Percentiles rank a stretch among this genome's conserved stretches.
Evolutionary conservation across 2,888 invertebrate genomes (phyloP).

Genomic region (Yponomeuta evonymella): DNA sequence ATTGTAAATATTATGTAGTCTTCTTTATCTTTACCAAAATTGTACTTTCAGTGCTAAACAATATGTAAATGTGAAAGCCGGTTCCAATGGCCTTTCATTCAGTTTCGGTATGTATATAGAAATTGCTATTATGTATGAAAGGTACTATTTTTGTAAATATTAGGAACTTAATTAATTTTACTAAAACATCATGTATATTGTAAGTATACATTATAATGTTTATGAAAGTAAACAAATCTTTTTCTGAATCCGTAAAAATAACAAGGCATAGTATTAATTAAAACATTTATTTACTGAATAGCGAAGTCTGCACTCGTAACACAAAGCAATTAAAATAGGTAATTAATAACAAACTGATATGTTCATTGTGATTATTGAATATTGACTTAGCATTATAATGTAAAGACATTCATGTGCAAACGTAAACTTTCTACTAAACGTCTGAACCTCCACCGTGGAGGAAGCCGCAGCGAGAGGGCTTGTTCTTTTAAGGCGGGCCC

Average conservation of each 20-base stretch:
- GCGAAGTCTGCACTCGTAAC: constrained; percentile 62
- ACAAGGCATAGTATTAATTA: constrained; percentile 29
- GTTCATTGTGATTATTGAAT: constrained; percentile 60
- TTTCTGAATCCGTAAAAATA: neutral
- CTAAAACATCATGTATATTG: constrained; percentile 17
- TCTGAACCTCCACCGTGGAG: neutral
- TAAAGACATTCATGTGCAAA: constrained; percentile 45
- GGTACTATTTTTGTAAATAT: constrained; percentile 13
- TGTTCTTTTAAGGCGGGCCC: too few relatives aligned
- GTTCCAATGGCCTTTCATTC: constrained; percentile 1
- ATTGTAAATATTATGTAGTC: too few relatives aligned
- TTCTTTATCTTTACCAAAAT: too few relatives aligned
- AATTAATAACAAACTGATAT: constrained; percentile 66
- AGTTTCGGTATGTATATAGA: constrained; percentile 13
- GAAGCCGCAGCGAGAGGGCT: too few relatives aligned
- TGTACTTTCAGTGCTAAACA: neutral
- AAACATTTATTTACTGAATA: constrained; percentile 67
- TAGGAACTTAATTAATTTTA: constrained; percentile 5
- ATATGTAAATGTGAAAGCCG: neutral
- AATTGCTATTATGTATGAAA: constrained; percentile 15
- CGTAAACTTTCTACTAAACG: constrained; percentile 29
- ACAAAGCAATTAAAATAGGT: constrained; percentile 68
- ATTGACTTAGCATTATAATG: constrained; percentile 53
- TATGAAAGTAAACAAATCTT: neutral
- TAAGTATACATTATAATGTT: constrained; percentile 27